A percentile compares a stretch with the other conserved stretches of the same genome.
Conservation (phyloP, 2,888 invertebrate genomes). For the Anagyrus pseudococci region DNA sequence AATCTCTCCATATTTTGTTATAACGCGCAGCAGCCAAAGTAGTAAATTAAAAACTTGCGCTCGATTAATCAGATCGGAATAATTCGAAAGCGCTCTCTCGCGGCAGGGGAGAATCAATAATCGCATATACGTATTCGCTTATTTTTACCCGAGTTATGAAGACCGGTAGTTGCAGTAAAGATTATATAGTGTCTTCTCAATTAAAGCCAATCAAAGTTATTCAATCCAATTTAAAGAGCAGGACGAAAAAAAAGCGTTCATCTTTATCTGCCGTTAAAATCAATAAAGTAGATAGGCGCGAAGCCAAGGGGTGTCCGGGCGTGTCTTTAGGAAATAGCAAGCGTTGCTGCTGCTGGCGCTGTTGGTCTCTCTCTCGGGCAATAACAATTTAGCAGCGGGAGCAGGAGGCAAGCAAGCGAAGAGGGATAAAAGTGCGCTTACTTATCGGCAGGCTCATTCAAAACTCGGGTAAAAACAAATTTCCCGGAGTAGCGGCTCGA, state of each 20-base stretch:
- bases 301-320: background rate
- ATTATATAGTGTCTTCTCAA: background rate
- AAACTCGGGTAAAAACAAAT: slow-evolving; percentile 25
- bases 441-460: slow-evolving; percentile 9
- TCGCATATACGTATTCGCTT: too few species aligned
- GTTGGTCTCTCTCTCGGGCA: too few species aligned
- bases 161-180: background rate
- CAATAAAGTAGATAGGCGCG: slow-evolving; percentile 7
- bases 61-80: too few species aligned
- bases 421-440: background rate
- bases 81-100: too few species aligned
- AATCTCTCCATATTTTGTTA: too few species aligned
- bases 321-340: too few species aligned
- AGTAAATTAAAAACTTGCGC: too few species aligned
- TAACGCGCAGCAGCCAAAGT: too few species aligned
- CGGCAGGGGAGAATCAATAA: too few species aligned
- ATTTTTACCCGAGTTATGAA: too few species aligned
- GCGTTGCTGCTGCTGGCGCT: too few species aligned
- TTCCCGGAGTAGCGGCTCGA: too few species aligned
- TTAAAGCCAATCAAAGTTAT: slow-evolving; percentile 15
- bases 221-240: slow-evolving; percentile 17
- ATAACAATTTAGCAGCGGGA: background rate
- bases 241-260: slow-evolving; percentile 6
- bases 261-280: slow-evolving; percentile 20
- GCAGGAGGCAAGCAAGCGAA: background rate